These are phyloP conservation scores for Galago senegalensis DNA, from an alignment of 2,797 vertebrate species.

Conservation along the genomic window DNA sequence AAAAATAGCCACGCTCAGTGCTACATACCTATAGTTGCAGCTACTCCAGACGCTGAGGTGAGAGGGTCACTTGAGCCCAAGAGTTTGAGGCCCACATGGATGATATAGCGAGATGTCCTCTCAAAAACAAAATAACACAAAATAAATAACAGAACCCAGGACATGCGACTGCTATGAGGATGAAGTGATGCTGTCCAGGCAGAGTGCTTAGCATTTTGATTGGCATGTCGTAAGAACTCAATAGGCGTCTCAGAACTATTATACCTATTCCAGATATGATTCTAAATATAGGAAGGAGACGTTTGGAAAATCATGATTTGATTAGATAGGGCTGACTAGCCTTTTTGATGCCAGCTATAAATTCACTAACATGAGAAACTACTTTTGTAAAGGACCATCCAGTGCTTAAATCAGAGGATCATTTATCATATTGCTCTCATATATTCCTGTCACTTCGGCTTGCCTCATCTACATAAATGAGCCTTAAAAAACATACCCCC, in stretches of 20 bases:
- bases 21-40: neutral
- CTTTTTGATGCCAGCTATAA: conserved; percentile 53
- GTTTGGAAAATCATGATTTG: conserved; percentile 22
- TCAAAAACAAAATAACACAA: conserved; percentile 20
- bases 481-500: conserved; percentile 6
- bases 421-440: conserved; percentile 52
- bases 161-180: neutral
- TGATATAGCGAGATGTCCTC: neutral
- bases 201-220: neutral
- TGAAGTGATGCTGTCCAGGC: neutral
- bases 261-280: neutral
- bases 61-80: neutral
- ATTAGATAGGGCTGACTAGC: neutral
- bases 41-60: neutral
- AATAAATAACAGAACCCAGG: neutral
- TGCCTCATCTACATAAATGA: conserved; percentile 49
- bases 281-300: conserved; percentile 5
- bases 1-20: too few species aligned
- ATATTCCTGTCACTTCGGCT: conserved; percentile 53
- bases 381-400: conserved; percentile 34
- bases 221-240: neutral
- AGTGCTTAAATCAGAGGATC: conserved; percentile 27
- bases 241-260: neutral
- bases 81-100: neutral
- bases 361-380: conserved; percentile 55